These are phyloP conservation scores for Oncorhynchus kisutch DNA, from an alignment of 2,113 vertebrate genomes.

Conservation along the genomic window DNA sequence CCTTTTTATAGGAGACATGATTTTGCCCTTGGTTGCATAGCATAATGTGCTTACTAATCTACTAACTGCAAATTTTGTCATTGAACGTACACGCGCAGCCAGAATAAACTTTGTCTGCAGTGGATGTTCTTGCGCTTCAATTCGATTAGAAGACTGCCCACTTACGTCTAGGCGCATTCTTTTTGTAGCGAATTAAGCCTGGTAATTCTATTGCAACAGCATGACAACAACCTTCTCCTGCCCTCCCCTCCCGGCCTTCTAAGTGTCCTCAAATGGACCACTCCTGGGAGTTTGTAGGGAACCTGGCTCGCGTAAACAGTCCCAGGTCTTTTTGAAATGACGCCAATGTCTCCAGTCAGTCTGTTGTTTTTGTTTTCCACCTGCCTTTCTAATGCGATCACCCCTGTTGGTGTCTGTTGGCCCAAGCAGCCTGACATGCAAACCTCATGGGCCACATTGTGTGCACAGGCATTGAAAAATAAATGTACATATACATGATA, in stretches of 20 bases:
- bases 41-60: neutral
- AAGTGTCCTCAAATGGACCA: constrained; percentile 5
- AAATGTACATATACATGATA: too few relatives aligned
- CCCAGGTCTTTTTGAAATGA: too few relatives aligned
- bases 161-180: neutral
- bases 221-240: neutral
- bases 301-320: too few relatives aligned
- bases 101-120: neutral
- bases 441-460: too few relatives aligned
- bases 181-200: neutral
- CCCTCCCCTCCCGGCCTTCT: neutral
- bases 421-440: too few relatives aligned
- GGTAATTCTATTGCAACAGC: neutral
- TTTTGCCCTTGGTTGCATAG: neutral
- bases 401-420: neutral
- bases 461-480: too few relatives aligned
- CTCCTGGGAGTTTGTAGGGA: neutral
- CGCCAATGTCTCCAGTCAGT: neutral
- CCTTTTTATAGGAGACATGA: constrained; percentile 14
- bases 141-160: constrained; percentile 9
- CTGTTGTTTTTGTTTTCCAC: constrained; percentile 2
- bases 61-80: neutral
- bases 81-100: neutral
- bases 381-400: neutral
- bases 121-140: constrained; percentile 3